phyloP scores from a whole-genome alignment of 2,797 vertebrate genomes.

The Lycodopsis pacificus region DNA sequence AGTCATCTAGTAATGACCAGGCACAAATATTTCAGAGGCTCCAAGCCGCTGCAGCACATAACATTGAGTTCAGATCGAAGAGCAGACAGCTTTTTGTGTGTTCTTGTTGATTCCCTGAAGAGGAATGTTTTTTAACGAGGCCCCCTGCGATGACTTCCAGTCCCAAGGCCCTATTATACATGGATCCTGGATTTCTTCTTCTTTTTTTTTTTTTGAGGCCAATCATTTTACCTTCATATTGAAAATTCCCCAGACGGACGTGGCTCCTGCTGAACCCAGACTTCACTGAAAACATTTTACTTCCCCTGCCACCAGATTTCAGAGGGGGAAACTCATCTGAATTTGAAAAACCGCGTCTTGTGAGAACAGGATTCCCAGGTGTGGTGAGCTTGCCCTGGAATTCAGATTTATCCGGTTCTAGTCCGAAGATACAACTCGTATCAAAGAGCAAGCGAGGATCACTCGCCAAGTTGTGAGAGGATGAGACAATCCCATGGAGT shows the following conservation, averaged over 20 bases:
- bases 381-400: conserved; percentile 67
- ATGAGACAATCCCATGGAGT: conserved; percentile 52
- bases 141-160: conserved; percentile 71
- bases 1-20: conserved; percentile 47
- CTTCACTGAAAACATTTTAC: conserved; percentile 61
- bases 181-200: conserved; percentile 45
- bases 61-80: conserved; percentile 39
- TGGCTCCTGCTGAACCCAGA: conserved; percentile 62
- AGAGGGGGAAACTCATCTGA: conserved; percentile 46
- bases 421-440: conserved; percentile 55
- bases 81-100: conserved; percentile 35
- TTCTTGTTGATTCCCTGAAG: conserved; percentile 72
- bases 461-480: conserved; percentile 54
- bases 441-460: conserved; percentile 64
- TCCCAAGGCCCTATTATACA: conserved; percentile 50
- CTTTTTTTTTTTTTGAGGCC: conserved; percentile 60
- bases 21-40: conserved; percentile 30
- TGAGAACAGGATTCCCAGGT: conserved; percentile 70
- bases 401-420: conserved; percentile 70
- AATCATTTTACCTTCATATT: conserved; percentile 71
- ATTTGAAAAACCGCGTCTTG: conserved; percentile 58
- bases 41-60: conserved; percentile 26
- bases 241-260: conserved; percentile 71
- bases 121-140: conserved; percentile 75
- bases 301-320: conserved; percentile 60